Evolutionary conservation across 2,888 invertebrate species (phyloP).

Genomic region (Melanargia galathea): DNA sequence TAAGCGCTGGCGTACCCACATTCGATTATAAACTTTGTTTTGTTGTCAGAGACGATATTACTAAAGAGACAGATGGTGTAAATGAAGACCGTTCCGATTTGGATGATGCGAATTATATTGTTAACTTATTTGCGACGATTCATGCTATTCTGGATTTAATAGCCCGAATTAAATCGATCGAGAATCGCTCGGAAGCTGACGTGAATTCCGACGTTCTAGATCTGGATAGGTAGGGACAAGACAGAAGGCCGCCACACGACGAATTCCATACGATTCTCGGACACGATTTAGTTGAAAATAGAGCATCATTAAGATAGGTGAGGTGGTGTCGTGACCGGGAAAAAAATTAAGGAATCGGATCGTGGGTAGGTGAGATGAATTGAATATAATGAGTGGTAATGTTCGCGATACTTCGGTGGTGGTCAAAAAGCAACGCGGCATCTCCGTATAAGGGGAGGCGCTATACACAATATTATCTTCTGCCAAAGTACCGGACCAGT

Average conservation of each 20-base stretch:
- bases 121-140: constrained; percentile 41
- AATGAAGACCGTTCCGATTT: constrained; percentile 38
- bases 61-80: constrained; percentile 35
- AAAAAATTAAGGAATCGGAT: constrained; percentile 49
- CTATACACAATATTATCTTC: too few species aligned
- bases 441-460: background rate
- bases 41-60: constrained; percentile 41
- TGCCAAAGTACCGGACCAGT: background rate
- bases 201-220: constrained; percentile 42
- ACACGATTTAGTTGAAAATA: constrained; percentile 63
- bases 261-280: constrained; percentile 53
- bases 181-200: constrained; percentile 33
- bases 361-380: constrained; percentile 51
- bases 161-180: constrained; percentile 37
- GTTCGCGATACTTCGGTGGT: constrained; percentile 45
- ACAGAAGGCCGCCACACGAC: constrained; percentile 55
- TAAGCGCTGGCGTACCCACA: constrained; percentile 20
- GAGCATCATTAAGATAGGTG: constrained; percentile 63
- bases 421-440: constrained; percentile 33
- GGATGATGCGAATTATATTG: constrained; percentile 48
- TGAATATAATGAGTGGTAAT: constrained; percentile 51
- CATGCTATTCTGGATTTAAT: constrained; percentile 39
- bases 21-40: constrained; percentile 38
- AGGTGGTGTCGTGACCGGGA: constrained; percentile 65
- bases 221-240: constrained; percentile 43